These are phyloP conservation scores for Ptilodon capucinus DNA, from an alignment of 2,888 invertebrate species.

Conservation along the genomic window DNA sequence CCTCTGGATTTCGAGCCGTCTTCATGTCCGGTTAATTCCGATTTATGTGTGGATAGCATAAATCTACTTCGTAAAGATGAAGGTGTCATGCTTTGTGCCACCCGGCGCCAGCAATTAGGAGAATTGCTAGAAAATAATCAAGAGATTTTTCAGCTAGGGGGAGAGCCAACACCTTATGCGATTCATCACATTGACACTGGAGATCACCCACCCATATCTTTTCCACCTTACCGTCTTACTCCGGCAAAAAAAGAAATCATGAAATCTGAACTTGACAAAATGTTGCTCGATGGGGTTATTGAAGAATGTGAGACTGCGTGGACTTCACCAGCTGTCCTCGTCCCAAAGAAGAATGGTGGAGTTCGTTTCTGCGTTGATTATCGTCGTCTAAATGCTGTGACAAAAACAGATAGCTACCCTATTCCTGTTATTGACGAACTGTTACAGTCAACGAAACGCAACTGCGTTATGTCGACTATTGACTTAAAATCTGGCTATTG, in stretches of 20 bases:
- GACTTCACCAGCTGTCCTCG: background rate
- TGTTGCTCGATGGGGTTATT: background rate
- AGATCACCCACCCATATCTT: conserved; percentile 4
- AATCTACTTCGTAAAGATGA: no score
- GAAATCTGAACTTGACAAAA: conserved; percentile 1
- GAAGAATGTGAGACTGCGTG: conserved; percentile 2
- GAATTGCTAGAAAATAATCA: background rate
- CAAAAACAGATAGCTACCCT: background rate
- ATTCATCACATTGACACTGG: conserved; percentile 9
- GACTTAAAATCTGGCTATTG: conserved; percentile 30
- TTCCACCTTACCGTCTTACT: conserved; percentile 4
- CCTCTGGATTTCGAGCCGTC: no score
- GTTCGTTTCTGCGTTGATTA: background rate
- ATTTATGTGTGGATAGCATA: no score
- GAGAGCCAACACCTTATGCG: conserved; percentile 5
- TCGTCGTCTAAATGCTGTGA: background rate
- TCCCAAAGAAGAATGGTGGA: conserved; percentile 1
- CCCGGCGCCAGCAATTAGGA: no score
- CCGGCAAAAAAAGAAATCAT: conserved; percentile 2
- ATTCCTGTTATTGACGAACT: conserved; percentile 26
- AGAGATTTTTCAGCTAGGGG: conserved; percentile 2
- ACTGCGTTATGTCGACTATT: conserved; percentile 21
- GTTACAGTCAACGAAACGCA: conserved; percentile 25
- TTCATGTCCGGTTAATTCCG: no score
- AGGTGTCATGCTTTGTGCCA: no score